Percentiles rank a stretch among this genome's conserved stretches.
phyloP scores from a whole-genome alignment of 2,888 invertebrate genomes.

The Dascillus cervinus region DNA sequence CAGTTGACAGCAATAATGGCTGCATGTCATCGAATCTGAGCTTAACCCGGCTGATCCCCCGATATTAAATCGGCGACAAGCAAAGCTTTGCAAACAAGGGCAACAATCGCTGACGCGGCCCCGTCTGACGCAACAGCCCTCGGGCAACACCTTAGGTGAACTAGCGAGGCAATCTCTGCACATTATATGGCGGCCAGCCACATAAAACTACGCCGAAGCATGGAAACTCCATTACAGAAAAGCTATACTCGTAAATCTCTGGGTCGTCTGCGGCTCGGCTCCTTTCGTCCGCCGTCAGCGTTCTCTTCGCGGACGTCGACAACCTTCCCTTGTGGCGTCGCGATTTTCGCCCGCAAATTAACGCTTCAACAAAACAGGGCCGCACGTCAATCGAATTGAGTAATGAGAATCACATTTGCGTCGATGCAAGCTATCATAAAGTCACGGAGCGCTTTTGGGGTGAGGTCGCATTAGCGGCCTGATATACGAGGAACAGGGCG shows the following conservation, averaged over 20 bases:
- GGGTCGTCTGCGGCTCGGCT: slow-evolving; percentile 26
- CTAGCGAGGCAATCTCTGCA: slow-evolving; percentile 35
- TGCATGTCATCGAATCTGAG: slow-evolving; percentile 3
- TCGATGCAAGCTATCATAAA: too few relatives aligned
- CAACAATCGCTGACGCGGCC: slow-evolving; percentile 20
- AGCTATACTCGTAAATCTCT: slow-evolving; percentile 41
- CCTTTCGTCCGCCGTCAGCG: slow-evolving; percentile 20
- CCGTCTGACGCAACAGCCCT: slow-evolving; percentile 29
- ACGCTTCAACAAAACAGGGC: too few relatives aligned
- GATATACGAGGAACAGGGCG: slow-evolving; percentile 26
- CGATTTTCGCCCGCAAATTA: too few relatives aligned
- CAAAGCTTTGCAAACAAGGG: slow-evolving; percentile 25
- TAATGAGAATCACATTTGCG: too few relatives aligned
- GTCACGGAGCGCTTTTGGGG: slow-evolving; percentile 2
- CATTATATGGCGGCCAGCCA: slow-evolving; percentile 37
- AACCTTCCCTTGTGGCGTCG: neutral
- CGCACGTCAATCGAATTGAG: too few relatives aligned
- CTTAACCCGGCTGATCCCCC: slow-evolving; percentile 19
- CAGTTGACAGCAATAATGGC: too few relatives aligned
- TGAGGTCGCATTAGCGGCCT: slow-evolving; percentile 16
- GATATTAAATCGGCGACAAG: slow-evolving; percentile 32
- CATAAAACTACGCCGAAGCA: slow-evolving; percentile 42
- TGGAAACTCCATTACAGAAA: slow-evolving; percentile 43
- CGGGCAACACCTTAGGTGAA: slow-evolving; percentile 36
- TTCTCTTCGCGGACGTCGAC: slow-evolving; percentile 18